Percentiles rank a stretch among this genome's conserved stretches.
Evolutionary conservation across 1,140 invertebrate genomes (phyloP).

Genomic region (Meloidogyne floridensis): DNA sequence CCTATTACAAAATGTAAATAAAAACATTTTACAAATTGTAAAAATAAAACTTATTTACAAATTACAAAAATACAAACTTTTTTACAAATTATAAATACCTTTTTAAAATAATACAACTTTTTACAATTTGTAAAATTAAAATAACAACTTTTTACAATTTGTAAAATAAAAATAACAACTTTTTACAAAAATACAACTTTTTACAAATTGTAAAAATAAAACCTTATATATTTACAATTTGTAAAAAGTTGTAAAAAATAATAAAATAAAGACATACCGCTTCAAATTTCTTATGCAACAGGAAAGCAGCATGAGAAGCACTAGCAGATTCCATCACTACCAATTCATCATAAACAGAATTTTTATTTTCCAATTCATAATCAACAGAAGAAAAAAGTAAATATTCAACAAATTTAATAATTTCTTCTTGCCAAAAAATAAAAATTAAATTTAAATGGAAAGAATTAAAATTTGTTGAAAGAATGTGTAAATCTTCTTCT

Average conservation of each 20-base stretch:
- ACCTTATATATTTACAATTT: background rate
- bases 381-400: constrained; percentile 16
- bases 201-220: background rate
- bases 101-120: background rate
- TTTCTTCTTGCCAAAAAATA: constrained; percentile 40
- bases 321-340: constrained; percentile 8
- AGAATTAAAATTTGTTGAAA: constrained; percentile 36
- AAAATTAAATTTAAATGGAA: constrained; percentile 26
- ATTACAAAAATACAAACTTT: too few relatives aligned
- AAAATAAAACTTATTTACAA: too few relatives aligned
- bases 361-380: background rate
- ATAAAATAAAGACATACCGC: constrained; percentile 29
- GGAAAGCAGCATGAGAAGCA: constrained; percentile 26
- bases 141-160: constrained; percentile 1
- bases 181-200: too few relatives aligned
- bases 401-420: constrained; percentile 30
- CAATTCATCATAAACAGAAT: background rate
- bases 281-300: constrained; percentile 34
- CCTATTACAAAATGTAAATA: too few relatives aligned
- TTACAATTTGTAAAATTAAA: background rate
- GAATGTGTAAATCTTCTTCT: constrained; percentile 41
- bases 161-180: background rate
- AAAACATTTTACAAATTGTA: too few relatives aligned
- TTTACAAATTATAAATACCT: too few relatives aligned
- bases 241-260: constrained; percentile 11